These are phyloP conservation scores for Bombyx mori DNA, from an alignment of 1,140 invertebrate species.

Conservation along the genomic window ASM3026992v2 NC_085118.1:11712501-11713000, in stretches of 20 bases:
- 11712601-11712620: no score
- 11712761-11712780: background rate
- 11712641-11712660: no score
- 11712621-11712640: no score
- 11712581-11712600: no score
- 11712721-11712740: no score
- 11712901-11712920: constrained; percentile 23
- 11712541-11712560: no score
- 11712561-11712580: no score
- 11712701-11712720: no score
- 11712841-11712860: constrained; percentile 24
- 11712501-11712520: no score
- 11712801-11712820: constrained; percentile 19
- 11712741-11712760: background rate
- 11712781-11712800: background rate
- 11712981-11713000: background rate
- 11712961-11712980: constrained; percentile 15
- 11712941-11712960: constrained; percentile 23
- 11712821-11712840: constrained; percentile 29
- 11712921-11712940: constrained; percentile 22
- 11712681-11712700: no score
- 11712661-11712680: no score
- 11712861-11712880: constrained; percentile 27
- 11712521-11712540: no score
- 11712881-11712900: constrained; percentile 17